Base-by-base conservation (phyloP, 2,888 invertebrate genomes). In the Drosophila ezoana region DNA sequence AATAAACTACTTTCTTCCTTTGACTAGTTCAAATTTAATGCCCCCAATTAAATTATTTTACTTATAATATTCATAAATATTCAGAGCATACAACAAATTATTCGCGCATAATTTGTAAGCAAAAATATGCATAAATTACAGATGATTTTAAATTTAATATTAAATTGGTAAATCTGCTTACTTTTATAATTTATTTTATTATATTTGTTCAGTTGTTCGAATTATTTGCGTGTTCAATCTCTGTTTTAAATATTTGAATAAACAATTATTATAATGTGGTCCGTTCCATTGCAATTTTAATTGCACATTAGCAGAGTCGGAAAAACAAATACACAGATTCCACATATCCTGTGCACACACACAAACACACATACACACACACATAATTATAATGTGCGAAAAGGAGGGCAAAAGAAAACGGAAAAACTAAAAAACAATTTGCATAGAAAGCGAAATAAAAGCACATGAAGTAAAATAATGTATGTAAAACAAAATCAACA, bases 401-500 rank as follows among this genome's bases (percentile, higher is more conserved):
- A 47, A 38, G 38, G 20, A 58, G 51, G 11, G 32, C 18, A 49
- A 47, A 73, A 59, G 33, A 47, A 53, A 62, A 73, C 56, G 45
- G 47, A 62, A 66, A 70, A 64, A 59, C 43, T 48, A 56, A 71
- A 79, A 73, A 73, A 69, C 60, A 63, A 86, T 83, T 86, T 88
- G 74, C 81, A 88, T 88, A 66, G 58, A 64, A 83, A 82, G 65
- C 57, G 63, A 80, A 77, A 79, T 61, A 79, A 79, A 85, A 71
- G 66, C 60, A 52, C 61, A 79, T 44, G 49, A 52, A 66, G 40
- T 33, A 54, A 45, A 45, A 71, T 71, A 73, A 78, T 58, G 23
- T 89, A 75, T 88, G 87, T 72, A 77, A 83, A 86, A 67, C 84
- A 83, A 87, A 86, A 83, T 83, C 84, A 83, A 83, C 89, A 88